phyloP scores from a whole-genome alignment of 2,113 vertebrate species.

The Aptenodytes patagonicus region DNA sequence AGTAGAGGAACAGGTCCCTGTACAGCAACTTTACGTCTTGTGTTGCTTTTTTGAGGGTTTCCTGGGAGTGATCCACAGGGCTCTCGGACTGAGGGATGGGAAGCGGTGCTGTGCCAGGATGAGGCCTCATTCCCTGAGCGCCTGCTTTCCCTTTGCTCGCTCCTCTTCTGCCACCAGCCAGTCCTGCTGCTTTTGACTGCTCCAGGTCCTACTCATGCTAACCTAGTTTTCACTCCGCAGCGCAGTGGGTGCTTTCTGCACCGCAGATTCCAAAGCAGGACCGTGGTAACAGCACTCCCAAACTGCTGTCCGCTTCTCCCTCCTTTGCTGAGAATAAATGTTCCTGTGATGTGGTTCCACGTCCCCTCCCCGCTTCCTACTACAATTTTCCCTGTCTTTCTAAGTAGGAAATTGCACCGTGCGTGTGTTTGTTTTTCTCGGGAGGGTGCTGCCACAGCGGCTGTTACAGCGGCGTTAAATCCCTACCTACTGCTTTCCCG shows the following conservation, averaged over 20 bases:
- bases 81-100: background rate
- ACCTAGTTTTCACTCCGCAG: fast-evolving
- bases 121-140: background rate
- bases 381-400: background rate
- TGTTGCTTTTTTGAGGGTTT: background rate
- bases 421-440: background rate
- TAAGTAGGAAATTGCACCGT: background rate
- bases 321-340: background rate
- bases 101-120: background rate
- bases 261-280: too few species aligned
- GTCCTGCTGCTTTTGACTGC: background rate
- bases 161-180: background rate
- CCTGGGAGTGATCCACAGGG: background rate
- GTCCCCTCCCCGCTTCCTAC: background rate
- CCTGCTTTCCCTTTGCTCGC: background rate
- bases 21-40: background rate
- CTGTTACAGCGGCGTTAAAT: background rate
- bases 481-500: background rate
- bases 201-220: background rate
- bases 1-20: background rate
- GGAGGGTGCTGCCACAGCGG: background rate
- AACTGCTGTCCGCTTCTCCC: background rate
- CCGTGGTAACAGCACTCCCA: fast-evolving
- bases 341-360: background rate
- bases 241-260: fast-evolving